Evolutionary conservation across 2,888 invertebrate genomes (phyloP), one percentile per base, ranked within the genome.

Genomic region (Nomada lathburiana): DNA sequence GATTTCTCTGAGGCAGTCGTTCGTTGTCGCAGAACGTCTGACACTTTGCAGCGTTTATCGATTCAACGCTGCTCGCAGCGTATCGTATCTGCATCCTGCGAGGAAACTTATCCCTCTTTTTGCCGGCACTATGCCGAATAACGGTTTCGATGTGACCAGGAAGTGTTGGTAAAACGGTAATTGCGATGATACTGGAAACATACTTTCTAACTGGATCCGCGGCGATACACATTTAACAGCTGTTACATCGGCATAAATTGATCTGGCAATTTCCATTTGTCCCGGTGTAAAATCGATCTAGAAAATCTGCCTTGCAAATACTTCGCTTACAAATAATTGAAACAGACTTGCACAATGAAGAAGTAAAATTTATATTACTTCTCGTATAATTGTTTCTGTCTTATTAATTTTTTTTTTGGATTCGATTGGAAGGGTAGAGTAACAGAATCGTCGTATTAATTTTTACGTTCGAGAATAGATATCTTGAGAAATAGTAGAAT

Each of bases 171-270:
- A 77, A 72, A 85, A 77, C 76, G 85, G 79, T 83, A 88, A 88
- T 88, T 88, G 70, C 81, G 78, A 81, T 86, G 86, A 77, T 82
- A 83, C 87, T 80, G 80, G 82, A 86, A 84, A 87, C 87, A 87
- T 87, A 87, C 88, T 87, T 87, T 87, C 86, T 82, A 87, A 86
- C 88, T 87, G 84, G 82, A 85, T 85, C 77, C 67, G 47, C 20
- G 20, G 29, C 81, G 82, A 80, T 80, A 81, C 63, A 63, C 53
- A 67, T 76, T 72, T 52, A 69, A 64, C 59, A 82, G 75, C 70
- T 74, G 82, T 72, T 67, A 52, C 57, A 42, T 77, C 67, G 23
- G 57, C 55, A 29, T 57, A n/a, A 62, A 72, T 71, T 64, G 67
- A 18, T 20, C 23, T 2, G 65, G 47, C 18, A 18, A 36, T 29